phyloP scores from a whole-genome alignment of 2,888 invertebrate genomes.

The Allygus modestus region DNA sequence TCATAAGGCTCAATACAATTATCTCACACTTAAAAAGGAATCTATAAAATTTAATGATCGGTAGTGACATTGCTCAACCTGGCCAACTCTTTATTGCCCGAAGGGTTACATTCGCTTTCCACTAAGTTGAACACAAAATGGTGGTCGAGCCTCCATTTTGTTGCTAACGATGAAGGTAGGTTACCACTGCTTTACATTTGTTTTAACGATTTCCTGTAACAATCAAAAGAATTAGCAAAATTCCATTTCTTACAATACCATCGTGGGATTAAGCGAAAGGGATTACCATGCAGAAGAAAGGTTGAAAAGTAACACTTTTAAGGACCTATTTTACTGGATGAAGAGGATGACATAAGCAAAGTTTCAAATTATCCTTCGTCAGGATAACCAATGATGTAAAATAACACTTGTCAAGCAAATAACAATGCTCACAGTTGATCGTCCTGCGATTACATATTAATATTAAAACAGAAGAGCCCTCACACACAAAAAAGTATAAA shows the following conservation, averaged over 20 bases:
- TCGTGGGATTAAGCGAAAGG: too few relatives aligned
- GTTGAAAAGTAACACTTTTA: too few relatives aligned
- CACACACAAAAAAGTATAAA: too few relatives aligned
- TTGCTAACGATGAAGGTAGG: constrained; percentile 40
- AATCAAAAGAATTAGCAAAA: constrained; percentile 8
- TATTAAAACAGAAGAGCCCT: too few relatives aligned
- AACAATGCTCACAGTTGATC: too few relatives aligned
- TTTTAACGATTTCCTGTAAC: constrained; percentile 59
- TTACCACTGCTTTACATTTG: constrained; percentile 41
- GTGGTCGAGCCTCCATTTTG: constrained; percentile 61
- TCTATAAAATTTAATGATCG: constrained; percentile 32
- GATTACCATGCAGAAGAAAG: too few relatives aligned
- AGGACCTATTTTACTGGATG: too few relatives aligned
- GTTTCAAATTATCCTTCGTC: too few relatives aligned
- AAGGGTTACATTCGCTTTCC: constrained; percentile 34
- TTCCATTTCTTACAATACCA: neutral
- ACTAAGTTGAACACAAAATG: constrained; percentile 58
- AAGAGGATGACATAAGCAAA: too few relatives aligned
- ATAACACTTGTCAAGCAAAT: too few relatives aligned
- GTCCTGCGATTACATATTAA: too few relatives aligned
- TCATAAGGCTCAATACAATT: constrained; percentile 34
- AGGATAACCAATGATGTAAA: too few relatives aligned
- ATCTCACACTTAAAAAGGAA: constrained; percentile 47
- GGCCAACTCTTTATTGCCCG: constrained; percentile 17
- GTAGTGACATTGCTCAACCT: neutral